A percentile compares a stretch with the other conserved stretches of the same genome.
These are phyloP conservation scores for Gnatocerus cornutus DNA, from an alignment of 2,888 invertebrate genomes.

Conservation along the genomic window DNA sequence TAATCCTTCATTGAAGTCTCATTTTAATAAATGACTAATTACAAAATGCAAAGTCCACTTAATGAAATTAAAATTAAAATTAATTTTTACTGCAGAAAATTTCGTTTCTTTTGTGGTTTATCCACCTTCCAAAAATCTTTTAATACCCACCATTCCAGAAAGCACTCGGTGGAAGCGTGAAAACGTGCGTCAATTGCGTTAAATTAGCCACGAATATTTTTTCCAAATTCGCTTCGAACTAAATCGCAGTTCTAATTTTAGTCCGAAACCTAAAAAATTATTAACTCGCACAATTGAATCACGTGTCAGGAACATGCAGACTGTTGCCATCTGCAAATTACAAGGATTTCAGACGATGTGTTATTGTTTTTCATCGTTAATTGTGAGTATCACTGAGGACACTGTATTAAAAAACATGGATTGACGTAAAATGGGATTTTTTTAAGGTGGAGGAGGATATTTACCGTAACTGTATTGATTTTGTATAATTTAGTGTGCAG, in stretches of 20 bases:
- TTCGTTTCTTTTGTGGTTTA: too few relatives aligned
- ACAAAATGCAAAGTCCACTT: too few relatives aligned
- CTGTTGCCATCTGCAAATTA: slow-evolving; percentile 7
- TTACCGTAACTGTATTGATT: too few relatives aligned
- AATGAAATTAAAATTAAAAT: too few relatives aligned
- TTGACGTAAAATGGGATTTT: too few relatives aligned
- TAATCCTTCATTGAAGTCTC: too few relatives aligned
- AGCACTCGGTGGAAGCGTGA: slow-evolving; percentile 44
- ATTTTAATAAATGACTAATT: too few relatives aligned
- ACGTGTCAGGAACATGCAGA: slow-evolving; percentile 13
- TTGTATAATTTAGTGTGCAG: too few relatives aligned
- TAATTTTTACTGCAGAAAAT: too few relatives aligned
- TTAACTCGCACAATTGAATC: slow-evolving; percentile 17
- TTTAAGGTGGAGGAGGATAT: too few relatives aligned
- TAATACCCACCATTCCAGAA: neutral
- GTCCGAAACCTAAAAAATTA: slow-evolving; percentile 1
- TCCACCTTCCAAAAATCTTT: neutral
- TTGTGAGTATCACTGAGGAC: neutral
- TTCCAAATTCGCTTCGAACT: slow-evolving; percentile 6
- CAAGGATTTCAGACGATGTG: slow-evolving; percentile 1
- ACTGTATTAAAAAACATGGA: too few relatives aligned
- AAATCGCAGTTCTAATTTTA: slow-evolving; percentile 16
- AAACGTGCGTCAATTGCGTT: slow-evolving; percentile 39
- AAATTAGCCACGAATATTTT: slow-evolving; percentile 19
- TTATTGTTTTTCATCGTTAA: neutral